These are phyloP conservation scores for Trichogramma pretiosum DNA, from an alignment of 1,140 invertebrate genomes.

Conservation along the genomic window DNA sequence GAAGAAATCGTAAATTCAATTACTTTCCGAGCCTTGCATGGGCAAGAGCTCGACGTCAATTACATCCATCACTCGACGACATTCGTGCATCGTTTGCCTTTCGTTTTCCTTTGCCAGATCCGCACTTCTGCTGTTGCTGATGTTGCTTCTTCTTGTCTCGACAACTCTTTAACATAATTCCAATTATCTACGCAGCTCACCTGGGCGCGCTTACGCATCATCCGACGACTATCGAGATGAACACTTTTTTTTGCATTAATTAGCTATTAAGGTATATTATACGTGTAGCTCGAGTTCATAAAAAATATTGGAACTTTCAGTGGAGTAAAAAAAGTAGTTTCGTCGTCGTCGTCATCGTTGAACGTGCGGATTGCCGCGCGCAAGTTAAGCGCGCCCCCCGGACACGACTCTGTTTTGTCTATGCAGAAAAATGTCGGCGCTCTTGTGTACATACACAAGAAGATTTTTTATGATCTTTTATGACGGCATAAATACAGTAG, in stretches of 20 bases:
- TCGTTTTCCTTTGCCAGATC: constrained; percentile 14
- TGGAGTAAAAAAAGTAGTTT: constrained; percentile 19
- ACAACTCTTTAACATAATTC: constrained; percentile 39
- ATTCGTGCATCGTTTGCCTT: constrained; percentile 17
- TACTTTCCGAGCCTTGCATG: too few species aligned
- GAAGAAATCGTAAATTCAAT: constrained; percentile 40
- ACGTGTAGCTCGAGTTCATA: not conserved
- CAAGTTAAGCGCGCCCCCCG: too few species aligned
- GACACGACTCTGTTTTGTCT: too few species aligned
- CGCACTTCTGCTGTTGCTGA: constrained; percentile 5
- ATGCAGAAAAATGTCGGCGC: too few species aligned
- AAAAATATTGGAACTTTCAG: not conserved
- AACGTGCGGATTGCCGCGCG: too few species aligned
- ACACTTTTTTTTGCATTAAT: constrained; percentile 43
- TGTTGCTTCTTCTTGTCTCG: constrained; percentile 24
- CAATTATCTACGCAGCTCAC: constrained; percentile 43
- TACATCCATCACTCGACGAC: constrained; percentile 39
- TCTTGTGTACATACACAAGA: too few species aligned
- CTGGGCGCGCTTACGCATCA: too few species aligned
- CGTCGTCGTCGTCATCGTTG: too few species aligned
- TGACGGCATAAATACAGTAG: too few species aligned
- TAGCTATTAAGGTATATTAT: constrained; percentile 30
- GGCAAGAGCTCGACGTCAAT: constrained; percentile 33
- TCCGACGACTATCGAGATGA: too few species aligned
- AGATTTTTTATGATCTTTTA: too few species aligned